Conservation (phyloP, 2,113 vertebrate species). For the Pangasianodon gigas region DNA sequence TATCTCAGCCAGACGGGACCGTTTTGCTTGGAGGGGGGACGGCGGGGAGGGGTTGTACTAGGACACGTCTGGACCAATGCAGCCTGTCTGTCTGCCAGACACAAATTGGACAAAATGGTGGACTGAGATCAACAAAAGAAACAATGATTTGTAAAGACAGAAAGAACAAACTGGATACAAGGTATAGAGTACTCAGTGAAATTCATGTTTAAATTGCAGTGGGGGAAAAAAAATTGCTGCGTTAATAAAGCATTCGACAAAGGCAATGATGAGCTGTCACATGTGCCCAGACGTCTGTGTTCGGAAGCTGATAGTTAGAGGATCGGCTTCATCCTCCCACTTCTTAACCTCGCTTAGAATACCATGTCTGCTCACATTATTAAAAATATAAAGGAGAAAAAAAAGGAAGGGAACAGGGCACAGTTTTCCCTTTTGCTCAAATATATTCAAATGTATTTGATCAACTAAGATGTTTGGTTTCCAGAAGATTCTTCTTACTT, state of each 20-base stretch:
- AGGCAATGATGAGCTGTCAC: not conserved
- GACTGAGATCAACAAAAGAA: not conserved
- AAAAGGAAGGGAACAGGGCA: not conserved
- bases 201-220: not conserved
- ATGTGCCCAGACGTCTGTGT: conserved; percentile 4
- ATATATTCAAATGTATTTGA: not conserved
- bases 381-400: not conserved
- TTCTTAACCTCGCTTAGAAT: not conserved
- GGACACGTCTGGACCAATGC: conserved; percentile 19
- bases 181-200: not conserved
- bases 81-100: conserved; percentile 47
- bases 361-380: not conserved
- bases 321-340: not conserved
- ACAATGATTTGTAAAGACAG: not conserved
- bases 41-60: conserved; percentile 9
- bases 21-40: not conserved
- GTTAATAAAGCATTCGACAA: not conserved
- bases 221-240: not conserved
- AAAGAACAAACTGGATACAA: not conserved
- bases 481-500: not conserved
- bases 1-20: conserved; percentile 47
- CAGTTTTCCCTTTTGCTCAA: not conserved
- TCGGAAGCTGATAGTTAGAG: not conserved
- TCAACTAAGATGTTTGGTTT: not conserved
- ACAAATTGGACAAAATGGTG: conserved; percentile 29